Conservation (phyloP, 2,113 vertebrate genomes). For the Ascaphus truei region DNA sequence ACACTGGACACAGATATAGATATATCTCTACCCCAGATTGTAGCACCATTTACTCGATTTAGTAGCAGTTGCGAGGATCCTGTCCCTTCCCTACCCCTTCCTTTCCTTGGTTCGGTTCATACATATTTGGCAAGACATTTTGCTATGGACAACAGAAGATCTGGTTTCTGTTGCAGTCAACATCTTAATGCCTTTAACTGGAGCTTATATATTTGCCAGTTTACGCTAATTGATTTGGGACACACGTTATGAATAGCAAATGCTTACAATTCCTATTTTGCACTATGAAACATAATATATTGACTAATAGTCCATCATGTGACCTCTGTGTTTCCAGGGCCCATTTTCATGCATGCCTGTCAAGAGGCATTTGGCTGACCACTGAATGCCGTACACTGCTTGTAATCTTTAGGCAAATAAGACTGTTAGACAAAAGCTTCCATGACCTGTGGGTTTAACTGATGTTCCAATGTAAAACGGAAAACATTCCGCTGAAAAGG, state of each 20-base stretch:
- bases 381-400: background rate
- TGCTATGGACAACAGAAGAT: slow-evolving; percentile 5
- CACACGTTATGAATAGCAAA: background rate
- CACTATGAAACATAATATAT: slow-evolving; percentile 6
- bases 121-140: background rate
- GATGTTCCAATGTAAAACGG: background rate
- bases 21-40: no score
- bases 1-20: no score
- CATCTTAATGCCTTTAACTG: slow-evolving; percentile 13
- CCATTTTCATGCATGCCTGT: background rate
- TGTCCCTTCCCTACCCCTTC: no score
- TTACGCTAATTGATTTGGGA: slow-evolving; percentile 21
- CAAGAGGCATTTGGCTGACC: background rate
- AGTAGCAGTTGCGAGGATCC: no score
- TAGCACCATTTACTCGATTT: no score
- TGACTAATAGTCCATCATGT: slow-evolving; percentile 20
- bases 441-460: background rate
- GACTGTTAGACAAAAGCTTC: background rate
- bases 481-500: background rate
- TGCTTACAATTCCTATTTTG: slow-evolving; percentile 14
- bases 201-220: slow-evolving; percentile 19
- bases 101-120: no score
- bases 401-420: background rate
- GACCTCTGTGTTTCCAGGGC: background rate
- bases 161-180: slow-evolving; percentile 29